Evolutionary conservation across 2,888 invertebrate species (phyloP), one percentile per base, ranked within the genome.

Genomic region (Orthosia gothica): DNA sequence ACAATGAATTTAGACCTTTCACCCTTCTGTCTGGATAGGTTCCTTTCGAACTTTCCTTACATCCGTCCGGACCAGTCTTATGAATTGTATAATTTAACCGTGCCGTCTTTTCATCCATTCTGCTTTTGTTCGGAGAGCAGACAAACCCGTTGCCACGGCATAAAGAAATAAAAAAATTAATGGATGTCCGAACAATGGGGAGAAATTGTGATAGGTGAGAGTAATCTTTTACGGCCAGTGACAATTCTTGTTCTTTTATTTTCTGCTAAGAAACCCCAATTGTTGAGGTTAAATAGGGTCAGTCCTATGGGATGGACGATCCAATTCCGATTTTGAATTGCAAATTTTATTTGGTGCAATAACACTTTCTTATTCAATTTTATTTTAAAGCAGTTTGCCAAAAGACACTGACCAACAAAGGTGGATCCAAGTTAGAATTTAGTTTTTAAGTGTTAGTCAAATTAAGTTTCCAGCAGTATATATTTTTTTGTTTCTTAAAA

Each of bases 151-250:
- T 95, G 94, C 89, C 90, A 89, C 85, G 87, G 86, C 90, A 91
- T 91, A 91, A 93, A 92, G 91, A 87, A 89, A 90, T 87, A 91
- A 94, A 80, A 75, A 93, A 93, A 91, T 95, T 95, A 96, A 96
- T 96, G 95, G 94, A 91, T 91, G 92, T 93, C 92, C 91, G 91
- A 91, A 96, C 95, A 96, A 96, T 94, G 87, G 87, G 90, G 92
- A 93, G 96, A 96, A 95, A 96, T 96, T 95, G 94, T 96, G 95
- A 96, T 96, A 95, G 96, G 96, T 94, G 96, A 95, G 95, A 95
- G 95, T 93, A 94, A 95, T 95, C 95, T 96, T 94, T 93, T 86
- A 91, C 91, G 91, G 91, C 90, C 93, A 90, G 91, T 89, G 93
- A 92, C 93, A 89, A 92, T 93, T 91, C 93, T 90, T 89, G 92